Conservation (phyloP, 2,888 invertebrate species). For the Acronicta leporina region DNA sequence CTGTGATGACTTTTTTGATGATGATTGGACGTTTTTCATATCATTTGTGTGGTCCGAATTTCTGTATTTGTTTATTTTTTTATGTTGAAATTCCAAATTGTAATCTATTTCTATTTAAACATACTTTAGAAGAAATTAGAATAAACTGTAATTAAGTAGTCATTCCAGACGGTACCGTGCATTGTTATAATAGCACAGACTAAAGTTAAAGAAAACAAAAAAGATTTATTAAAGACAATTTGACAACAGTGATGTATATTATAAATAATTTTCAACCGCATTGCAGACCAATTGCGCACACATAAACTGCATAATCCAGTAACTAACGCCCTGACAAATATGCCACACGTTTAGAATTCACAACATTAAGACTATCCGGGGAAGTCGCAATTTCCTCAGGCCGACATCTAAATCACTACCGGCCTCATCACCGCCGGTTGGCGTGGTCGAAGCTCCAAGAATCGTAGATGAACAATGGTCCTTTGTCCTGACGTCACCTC, state of each 20-base stretch:
- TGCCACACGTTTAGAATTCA: slow-evolving; percentile 44
- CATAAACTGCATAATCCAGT: slow-evolving; percentile 17
- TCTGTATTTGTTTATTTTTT: slow-evolving; percentile 51
- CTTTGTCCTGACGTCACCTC: slow-evolving; percentile 81
- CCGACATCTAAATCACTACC: slow-evolving; percentile 53
- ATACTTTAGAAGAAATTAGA: background rate
- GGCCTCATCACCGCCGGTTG: slow-evolving; percentile 53
- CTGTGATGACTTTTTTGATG: slow-evolving; percentile 64
- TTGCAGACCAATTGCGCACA: slow-evolving; percentile 16
- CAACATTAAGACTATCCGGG: slow-evolving; percentile 37
- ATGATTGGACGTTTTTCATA: slow-evolving; percentile 65
- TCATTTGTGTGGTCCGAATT: slow-evolving; percentile 64
- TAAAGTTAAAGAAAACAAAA: too few relatives aligned
- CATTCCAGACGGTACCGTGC: background rate
- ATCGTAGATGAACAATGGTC: slow-evolving; percentile 73
- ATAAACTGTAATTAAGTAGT: background rate
- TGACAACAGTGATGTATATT: background rate
- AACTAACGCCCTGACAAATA: slow-evolving; percentile 27
- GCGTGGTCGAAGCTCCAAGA: slow-evolving; percentile 41
- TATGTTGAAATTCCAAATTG: slow-evolving; percentile 6
- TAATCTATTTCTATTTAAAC: slow-evolving; percentile 5
- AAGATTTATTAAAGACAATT: background rate
- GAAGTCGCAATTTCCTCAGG: slow-evolving; percentile 56
- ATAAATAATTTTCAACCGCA: background rate
- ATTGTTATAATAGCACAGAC: background rate